These are phyloP conservation scores for Mus spicilegus DNA, from an alignment of 2,113 vertebrate genomes.

Conservation along the genomic window DNA sequence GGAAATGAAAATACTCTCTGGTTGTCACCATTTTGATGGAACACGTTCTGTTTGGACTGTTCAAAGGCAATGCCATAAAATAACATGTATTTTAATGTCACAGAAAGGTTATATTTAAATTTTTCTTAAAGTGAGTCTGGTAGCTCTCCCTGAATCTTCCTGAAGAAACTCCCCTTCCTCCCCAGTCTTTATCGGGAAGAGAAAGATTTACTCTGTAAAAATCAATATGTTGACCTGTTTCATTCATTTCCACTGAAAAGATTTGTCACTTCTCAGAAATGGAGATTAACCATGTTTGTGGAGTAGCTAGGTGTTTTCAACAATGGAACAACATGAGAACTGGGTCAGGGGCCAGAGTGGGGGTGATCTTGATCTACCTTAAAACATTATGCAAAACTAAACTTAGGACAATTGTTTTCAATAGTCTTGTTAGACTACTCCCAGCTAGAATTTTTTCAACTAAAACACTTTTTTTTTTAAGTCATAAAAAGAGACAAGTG, in stretches of 20 bases:
- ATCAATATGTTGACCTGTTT: conserved; percentile 12
- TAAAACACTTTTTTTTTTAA: not conserved
- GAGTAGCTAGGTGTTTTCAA: conserved; percentile 16
- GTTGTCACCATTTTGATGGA: conserved; percentile 9
- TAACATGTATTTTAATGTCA: not conserved
- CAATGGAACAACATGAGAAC: not conserved
- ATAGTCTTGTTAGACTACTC: not conserved
- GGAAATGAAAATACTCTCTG: not conserved
- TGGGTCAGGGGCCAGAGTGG: not conserved
- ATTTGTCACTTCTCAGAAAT: conserved; percentile 40
- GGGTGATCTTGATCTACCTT: not conserved
- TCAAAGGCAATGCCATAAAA: not conserved
- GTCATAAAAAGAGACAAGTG: not conserved
- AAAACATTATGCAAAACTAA: conserved; percentile 14
- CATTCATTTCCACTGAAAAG: not conserved
- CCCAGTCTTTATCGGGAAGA: not conserved
- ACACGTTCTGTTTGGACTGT: not conserved
- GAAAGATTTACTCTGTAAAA: conserved; percentile 30
- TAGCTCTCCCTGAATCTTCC: not conserved
- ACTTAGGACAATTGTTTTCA: conserved; percentile 34
- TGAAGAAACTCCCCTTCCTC: not conserved
- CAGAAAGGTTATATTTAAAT: not conserved
- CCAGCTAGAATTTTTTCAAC: not conserved
- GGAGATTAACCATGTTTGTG: conserved; percentile 41
- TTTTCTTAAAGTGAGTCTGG: conserved; percentile 1